These are phyloP conservation scores for Erinaceus europaeus DNA, from an alignment of 2,113 vertebrate genomes.

Conservation along the genomic window DNA sequence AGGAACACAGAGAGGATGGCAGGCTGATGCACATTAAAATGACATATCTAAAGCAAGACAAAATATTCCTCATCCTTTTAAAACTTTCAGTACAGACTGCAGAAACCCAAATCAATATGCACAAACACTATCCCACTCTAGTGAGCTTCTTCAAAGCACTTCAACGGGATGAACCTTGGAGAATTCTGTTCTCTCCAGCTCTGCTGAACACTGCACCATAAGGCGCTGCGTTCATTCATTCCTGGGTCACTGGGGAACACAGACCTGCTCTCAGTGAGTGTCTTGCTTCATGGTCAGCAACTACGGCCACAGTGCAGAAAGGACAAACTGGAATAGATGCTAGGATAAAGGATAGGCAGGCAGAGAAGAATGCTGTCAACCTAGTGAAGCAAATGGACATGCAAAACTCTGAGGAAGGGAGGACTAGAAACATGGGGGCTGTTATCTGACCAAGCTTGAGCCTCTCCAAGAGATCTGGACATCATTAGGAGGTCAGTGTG, in stretches of 20 bases:
- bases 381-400: not conserved
- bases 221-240: too few species aligned
- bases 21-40: not conserved
- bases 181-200: not conserved
- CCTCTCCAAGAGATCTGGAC: too few species aligned
- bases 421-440: fast-evolving
- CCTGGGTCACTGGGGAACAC: not conserved
- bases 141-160: not conserved
- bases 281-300: not conserved
- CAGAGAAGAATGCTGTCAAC: not conserved
- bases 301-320: not conserved
- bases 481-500: too few species aligned
- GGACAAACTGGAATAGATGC: not conserved
- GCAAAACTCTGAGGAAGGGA: too few species aligned
- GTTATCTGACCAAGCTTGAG: too few species aligned
- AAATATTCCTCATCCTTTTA: not conserved
- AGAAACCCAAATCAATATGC: not conserved
- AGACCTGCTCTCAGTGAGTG: not conserved
- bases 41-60: not conserved
- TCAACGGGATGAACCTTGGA: not conserved
- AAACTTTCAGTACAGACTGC: not conserved
- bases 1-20: not conserved
- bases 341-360: not conserved
- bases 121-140: not conserved
- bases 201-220: not conserved